Evolutionary conservation across 2,113 vertebrate genomes (phyloP).

Genomic region (Epinephelus fuscoguttatus): DNA sequence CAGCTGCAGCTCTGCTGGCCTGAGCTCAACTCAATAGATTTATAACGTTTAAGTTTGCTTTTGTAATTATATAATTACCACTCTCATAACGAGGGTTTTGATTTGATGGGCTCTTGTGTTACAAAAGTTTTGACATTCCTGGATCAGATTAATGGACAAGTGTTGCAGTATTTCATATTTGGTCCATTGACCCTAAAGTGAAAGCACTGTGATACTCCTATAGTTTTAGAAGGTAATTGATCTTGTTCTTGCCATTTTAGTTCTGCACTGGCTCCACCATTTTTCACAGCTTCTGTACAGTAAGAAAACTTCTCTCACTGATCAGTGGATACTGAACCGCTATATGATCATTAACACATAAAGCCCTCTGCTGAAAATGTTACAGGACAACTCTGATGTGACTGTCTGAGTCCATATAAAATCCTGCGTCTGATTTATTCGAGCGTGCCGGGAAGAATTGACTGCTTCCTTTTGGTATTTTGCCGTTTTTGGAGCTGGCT

Average conservation of each 20-base stretch:
- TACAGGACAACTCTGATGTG: constrained; percentile 4
- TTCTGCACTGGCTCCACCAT: background rate
- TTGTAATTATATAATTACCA: background rate
- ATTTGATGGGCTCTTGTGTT: background rate
- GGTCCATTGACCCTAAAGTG: background rate
- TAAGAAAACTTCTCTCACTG: background rate
- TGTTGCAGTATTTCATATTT: background rate
- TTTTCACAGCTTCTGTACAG: background rate
- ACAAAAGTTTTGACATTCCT: too few species aligned
- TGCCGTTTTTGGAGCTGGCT: constrained; percentile 46
- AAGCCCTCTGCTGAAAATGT: background rate
- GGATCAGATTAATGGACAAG: too few species aligned
- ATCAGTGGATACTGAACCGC: background rate
- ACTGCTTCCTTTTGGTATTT: constrained; percentile 25
- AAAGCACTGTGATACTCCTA: background rate
- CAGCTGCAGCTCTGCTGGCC: background rate
- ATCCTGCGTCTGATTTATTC: background rate
- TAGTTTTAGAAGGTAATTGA: background rate
- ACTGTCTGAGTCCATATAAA: background rate
- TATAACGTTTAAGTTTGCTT: background rate
- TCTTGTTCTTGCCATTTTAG: background rate
- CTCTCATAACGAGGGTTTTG: background rate
- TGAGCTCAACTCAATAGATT: background rate
- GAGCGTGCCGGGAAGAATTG: constrained; percentile 12
- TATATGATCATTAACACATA: constrained; percentile 2